A percentile compares a stretch with the other conserved stretches of the same genome.
phyloP scores from a whole-genome alignment of 2,113 vertebrate species.

The Crocuta crocuta region DNA sequence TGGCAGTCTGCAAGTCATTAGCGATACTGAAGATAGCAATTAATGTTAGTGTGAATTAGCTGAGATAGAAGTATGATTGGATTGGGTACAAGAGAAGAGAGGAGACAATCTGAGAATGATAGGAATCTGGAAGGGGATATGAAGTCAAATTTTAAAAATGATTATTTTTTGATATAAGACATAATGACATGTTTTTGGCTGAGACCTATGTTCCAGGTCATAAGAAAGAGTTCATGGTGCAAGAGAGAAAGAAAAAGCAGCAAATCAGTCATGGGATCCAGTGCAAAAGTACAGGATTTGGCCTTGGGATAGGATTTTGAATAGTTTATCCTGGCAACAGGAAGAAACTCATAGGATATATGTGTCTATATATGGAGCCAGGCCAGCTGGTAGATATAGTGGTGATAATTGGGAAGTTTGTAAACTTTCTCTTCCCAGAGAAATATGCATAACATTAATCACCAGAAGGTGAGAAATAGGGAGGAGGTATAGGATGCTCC shows the following conservation, averaged over 20 bases:
- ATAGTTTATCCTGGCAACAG: background rate
- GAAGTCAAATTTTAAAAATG: background rate
- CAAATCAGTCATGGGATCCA: background rate
- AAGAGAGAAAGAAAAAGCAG: background rate
- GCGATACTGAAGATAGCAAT: background rate
- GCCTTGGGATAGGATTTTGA: background rate
- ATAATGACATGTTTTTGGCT: background rate
- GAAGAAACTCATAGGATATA: background rate
- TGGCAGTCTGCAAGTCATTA: background rate
- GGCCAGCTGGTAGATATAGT: background rate
- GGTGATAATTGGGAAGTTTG: background rate
- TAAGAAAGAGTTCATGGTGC: background rate
- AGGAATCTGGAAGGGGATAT: background rate
- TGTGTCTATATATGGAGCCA: background rate
- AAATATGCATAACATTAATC: background rate
- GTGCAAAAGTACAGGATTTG: background rate
- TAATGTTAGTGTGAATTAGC: background rate
- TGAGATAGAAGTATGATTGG: background rate
- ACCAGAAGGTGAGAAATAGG: background rate
- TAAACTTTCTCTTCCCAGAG: background rate
- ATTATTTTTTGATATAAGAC: background rate
- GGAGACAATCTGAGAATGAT: background rate
- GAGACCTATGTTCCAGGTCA: background rate
- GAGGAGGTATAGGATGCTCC: background rate
- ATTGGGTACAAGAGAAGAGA: background rate